Conservation (phyloP, 2,113 vertebrate species). For the Galeopterus variegatus region DNA sequence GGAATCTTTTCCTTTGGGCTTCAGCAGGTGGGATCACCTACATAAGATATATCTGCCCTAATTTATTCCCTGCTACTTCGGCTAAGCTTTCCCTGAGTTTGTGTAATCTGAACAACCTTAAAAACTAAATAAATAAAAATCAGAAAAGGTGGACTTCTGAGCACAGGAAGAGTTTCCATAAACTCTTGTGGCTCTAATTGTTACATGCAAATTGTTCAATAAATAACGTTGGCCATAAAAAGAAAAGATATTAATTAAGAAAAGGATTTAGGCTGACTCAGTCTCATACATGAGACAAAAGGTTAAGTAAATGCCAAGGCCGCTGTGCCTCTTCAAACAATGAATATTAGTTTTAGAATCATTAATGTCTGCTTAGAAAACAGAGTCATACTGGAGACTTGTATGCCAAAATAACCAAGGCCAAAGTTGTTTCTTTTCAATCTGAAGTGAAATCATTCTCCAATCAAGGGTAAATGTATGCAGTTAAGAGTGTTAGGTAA, state of each 20-base stretch:
- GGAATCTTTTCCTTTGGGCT: constrained; percentile 40
- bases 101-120: constrained; percentile 74
- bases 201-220: constrained; percentile 91
- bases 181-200: constrained; percentile 87
- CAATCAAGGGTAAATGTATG: constrained; percentile 92
- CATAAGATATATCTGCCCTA: not conserved
- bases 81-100: constrained; percentile 57
- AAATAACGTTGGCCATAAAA: constrained; percentile 90
- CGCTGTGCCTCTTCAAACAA: constrained; percentile 99
- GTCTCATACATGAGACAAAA: constrained; percentile 98
- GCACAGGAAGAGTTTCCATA: constrained; percentile 76
- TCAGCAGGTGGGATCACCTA: constrained; percentile 42
- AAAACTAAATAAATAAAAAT: constrained; percentile 75
- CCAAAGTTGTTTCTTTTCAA: constrained; percentile 94
- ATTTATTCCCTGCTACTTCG: not conserved
- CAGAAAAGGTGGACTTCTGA: constrained; percentile 70
- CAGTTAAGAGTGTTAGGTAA: constrained; percentile 92
- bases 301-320: constrained; percentile 99
- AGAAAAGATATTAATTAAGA: constrained; percentile 99
- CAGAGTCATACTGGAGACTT: constrained; percentile 95
- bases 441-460: constrained; percentile 95
- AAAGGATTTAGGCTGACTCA: constrained; percentile 98
- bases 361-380: constrained; percentile 99
- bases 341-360: constrained; percentile 99
- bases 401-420: constrained; percentile 93